A percentile compares a stretch with the other conserved stretches of the same genome.
phyloP scores from a whole-genome alignment of 2,888 invertebrate genomes.

The Sphinx pinastri region DNA sequence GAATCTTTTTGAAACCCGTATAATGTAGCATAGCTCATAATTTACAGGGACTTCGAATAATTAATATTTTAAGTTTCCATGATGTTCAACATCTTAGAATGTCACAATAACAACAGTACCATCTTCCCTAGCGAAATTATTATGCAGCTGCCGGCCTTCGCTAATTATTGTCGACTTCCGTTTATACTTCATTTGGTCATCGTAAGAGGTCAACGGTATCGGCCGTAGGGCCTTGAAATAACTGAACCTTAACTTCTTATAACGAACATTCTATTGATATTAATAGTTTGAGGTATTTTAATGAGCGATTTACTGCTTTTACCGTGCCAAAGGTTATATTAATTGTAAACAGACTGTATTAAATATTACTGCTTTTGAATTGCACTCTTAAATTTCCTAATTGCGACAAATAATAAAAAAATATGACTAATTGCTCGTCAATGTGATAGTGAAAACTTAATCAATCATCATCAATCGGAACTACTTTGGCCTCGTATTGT shows the following conservation, averaged over 20 bases:
- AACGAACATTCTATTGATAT: background rate
- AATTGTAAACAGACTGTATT: background rate
- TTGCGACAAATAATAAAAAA: no score
- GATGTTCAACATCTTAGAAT: no score
- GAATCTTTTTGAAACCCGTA: no score
- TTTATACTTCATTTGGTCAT: conserved; percentile 29
- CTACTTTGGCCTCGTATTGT: background rate
- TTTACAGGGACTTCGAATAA: no score
- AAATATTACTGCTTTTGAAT: no score
- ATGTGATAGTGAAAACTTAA: no score
- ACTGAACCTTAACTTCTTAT: background rate
- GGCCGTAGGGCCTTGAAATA: conserved; percentile 8
- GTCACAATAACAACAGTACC: background rate
- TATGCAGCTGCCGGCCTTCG: conserved; percentile 35
- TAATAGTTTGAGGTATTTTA: background rate
- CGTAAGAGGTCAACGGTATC: conserved; percentile 6
- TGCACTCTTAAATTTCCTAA: no score
- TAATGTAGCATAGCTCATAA: no score
- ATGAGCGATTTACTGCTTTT: background rate
- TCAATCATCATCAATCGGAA: background rate
- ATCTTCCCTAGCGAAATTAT: conserved; percentile 24
- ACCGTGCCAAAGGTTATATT: no score
- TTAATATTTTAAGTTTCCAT: no score
- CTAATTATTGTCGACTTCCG: conserved; percentile 41
- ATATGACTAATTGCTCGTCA: no score